These are phyloP conservation scores for Leptodactylus fallax DNA, from an alignment of 2,797 vertebrate species.

Conservation along the genomic window DNA sequence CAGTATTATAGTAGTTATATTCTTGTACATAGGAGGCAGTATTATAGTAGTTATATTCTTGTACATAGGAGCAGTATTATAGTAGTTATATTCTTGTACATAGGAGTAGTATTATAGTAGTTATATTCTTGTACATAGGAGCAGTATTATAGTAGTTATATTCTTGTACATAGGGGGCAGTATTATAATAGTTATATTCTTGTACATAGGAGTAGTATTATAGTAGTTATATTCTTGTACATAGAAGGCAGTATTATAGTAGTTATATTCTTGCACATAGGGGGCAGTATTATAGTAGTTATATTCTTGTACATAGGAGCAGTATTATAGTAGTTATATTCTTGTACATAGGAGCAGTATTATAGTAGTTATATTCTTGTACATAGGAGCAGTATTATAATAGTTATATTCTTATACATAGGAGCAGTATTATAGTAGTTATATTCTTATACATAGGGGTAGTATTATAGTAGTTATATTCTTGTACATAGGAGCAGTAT, in stretches of 20 bases:
- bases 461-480: slow-evolving; percentile 1
- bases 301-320: background rate
- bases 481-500: background rate
- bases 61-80: slow-evolving; percentile 5
- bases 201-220: background rate
- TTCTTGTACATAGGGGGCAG: background rate
- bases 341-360: background rate
- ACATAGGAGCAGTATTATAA: slow-evolving; percentile 2
- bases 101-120: slow-evolving; percentile 2
- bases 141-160: slow-evolving; percentile 12
- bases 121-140: slow-evolving; percentile 5
- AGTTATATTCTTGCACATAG: background rate
- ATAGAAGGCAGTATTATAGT: slow-evolving; percentile 4
- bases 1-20: slow-evolving; percentile 1
- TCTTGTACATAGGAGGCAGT: background rate
- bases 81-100: slow-evolving; percentile 2
- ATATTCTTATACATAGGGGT: too few relatives aligned
- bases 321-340: slow-evolving; percentile 19
- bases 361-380: background rate
- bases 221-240: slow-evolving; percentile 7
- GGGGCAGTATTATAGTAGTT: background rate
- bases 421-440: background rate
- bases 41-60: slow-evolving; percentile 8
- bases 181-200: slow-evolving; percentile 14
- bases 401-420: slow-evolving; percentile 13